phyloP scores from a whole-genome alignment of 2,113 vertebrate genomes.

The Delphinus delphis region DNA sequence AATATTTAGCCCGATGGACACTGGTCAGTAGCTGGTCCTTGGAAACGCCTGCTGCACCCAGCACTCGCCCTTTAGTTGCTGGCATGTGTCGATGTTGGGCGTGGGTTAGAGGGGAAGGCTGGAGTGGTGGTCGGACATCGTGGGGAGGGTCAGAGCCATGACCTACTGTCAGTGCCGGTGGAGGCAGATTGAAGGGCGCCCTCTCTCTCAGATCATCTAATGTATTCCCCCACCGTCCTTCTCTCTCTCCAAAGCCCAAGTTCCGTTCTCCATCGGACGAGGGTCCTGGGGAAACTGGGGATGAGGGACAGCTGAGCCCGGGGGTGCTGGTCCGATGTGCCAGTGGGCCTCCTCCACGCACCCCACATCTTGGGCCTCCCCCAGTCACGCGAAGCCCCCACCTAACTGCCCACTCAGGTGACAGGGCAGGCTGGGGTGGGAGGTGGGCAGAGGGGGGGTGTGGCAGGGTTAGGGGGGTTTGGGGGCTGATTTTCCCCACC shows the following conservation, averaged over 20 bases:
- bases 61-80: neutral
- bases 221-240: rapidly evolving
- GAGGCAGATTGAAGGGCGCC: neutral
- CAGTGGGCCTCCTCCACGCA: slow-evolving; percentile 84
- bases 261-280: slow-evolving; percentile 74
- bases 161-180: neutral
- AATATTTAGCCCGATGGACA: neutral
- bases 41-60: neutral
- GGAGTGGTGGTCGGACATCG: neutral
- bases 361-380: slow-evolving; percentile 46
- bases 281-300: neutral
- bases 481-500: neutral
- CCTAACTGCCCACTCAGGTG: slow-evolving; percentile 87
- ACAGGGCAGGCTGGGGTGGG: neutral
- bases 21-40: neutral
- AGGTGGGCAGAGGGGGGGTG: neutral
- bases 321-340: slow-evolving; percentile 85
- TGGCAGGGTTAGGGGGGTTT: neutral
- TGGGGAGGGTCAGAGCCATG: neutral
- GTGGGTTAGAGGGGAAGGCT: neutral
- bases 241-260: slow-evolving; percentile 85
- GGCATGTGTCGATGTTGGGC: neutral
- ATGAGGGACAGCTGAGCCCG: slow-evolving; percentile 67
- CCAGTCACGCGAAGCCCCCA: slow-evolving; percentile 71
- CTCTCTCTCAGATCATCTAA: neutral